These are phyloP conservation scores for Ichneumon xanthorius DNA, from an alignment of 2,888 invertebrate species.

Conservation along the genomic window DNA sequence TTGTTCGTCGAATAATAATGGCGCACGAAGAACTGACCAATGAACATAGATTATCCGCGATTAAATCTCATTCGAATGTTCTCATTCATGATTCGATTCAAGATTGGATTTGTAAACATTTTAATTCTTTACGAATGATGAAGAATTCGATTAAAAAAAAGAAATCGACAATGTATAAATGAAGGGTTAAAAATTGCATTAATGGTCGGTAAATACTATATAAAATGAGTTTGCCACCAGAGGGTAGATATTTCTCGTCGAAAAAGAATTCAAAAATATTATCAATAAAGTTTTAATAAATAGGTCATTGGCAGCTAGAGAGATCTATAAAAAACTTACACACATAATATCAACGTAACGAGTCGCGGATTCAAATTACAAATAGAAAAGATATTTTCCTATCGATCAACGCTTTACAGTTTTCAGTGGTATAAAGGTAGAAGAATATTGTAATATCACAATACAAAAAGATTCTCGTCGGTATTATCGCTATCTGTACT, in stretches of 20 bases:
- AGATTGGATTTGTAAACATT: not conserved
- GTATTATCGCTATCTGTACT: constrained; percentile 18
- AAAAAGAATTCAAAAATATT: not conserved
- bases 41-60: not conserved
- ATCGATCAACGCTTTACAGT: constrained; percentile 9
- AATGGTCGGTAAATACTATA: not conserved
- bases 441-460: constrained; percentile 66
- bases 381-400: constrained; percentile 46
- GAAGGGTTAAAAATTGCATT: not conserved
- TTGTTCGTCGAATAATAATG: constrained; percentile 1
- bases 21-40: constrained; percentile 9
- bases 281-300: constrained; percentile 58
- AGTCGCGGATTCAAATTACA: constrained; percentile 46
- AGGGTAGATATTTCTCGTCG: not conserved
- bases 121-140: not conserved
- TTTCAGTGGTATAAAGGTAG: constrained; percentile 53
- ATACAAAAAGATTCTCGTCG: constrained; percentile 54
- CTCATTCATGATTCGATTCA: too few species aligned
- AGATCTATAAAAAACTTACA: constrained; percentile 52
- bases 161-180: too few species aligned
- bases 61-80: constrained; percentile 1
- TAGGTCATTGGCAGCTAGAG: constrained; percentile 36
- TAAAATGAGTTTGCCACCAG: not conserved
- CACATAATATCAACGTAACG: constrained; percentile 40
- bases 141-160: not conserved